These are phyloP conservation scores for Dendrolimus kikuchii DNA, from an alignment of 1,140 invertebrate species.

Conservation along the genomic window DNA sequence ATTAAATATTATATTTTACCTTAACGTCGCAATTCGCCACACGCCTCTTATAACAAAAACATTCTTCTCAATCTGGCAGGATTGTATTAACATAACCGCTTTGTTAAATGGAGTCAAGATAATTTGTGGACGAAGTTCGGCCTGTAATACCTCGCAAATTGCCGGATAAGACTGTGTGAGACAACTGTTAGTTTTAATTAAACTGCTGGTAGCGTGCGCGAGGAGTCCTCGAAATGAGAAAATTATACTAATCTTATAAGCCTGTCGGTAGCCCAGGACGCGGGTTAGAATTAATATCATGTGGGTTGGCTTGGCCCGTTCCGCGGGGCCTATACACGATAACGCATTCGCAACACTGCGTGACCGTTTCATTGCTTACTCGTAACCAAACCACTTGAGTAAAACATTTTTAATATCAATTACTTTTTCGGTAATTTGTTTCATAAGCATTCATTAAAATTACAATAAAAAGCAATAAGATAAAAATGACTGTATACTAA, in stretches of 20 bases:
- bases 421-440: too few species aligned
- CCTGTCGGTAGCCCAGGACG: conserved; percentile 54
- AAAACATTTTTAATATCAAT: too few species aligned
- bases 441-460: too few species aligned
- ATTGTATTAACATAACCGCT: conserved; percentile 68
- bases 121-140: conserved; percentile 68
- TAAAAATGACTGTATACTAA: too few species aligned
- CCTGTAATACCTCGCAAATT: conserved; percentile 70
- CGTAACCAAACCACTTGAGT: conserved; percentile 7
- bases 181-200: conserved; percentile 72
- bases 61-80: conserved; percentile 53
- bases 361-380: not conserved
- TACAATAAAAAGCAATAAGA: too few species aligned
- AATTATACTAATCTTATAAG: conserved; percentile 71
- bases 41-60: conserved; percentile 48
- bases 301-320: conserved; percentile 28
- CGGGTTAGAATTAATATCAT: conserved; percentile 55
- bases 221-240: conserved; percentile 60
- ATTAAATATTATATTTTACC: conserved; percentile 54
- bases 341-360: conserved; percentile 21
- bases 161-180: conserved; percentile 69
- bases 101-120: conserved; percentile 67
- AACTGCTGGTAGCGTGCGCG: conserved; percentile 62
- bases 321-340: conserved; percentile 13
- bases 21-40: conserved; percentile 46